Base-by-base conservation (phyloP, 2,797 vertebrate species). In the Acanthurus tractus region DNA sequence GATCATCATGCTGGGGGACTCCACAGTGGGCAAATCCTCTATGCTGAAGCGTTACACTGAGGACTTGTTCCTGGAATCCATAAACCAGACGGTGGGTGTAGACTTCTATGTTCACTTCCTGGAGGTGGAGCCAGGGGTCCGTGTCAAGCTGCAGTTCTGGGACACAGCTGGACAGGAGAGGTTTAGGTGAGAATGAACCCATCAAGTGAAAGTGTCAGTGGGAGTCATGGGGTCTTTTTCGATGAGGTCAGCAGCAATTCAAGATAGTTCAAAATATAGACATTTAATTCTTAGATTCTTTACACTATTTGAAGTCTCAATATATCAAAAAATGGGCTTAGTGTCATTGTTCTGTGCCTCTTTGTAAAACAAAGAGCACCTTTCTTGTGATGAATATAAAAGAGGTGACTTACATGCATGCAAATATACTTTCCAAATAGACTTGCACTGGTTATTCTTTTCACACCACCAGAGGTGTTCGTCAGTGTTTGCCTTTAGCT, bases 81-180 rank as follows among this genome's bases (percentile, higher is more conserved):
- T 95, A 75, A 95, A 96, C 70, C 92, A 96, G 91, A 98, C 96
- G 0, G 95, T 97, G 34, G 96, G 95, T 1, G 96, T 97, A 59
- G 96, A 97, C 69, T 97, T 97, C 86, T 97, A 95, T 0, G 95
- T 96, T 12, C 95, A 96, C 83, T 96, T 96, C 18, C 90, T 97
- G 93, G 96, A 97, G 85, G 93, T 96, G 83, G 95, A 96, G 79
- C 95, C 94, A 0, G 95, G 95, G 2, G 88, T 96, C 55, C 81
- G 83, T 13, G 86, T 97, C 80, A 97, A 97, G 86, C 88, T 97
- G 79, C 96, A 97, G 90, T 97, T 97, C 89, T 96, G 96, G 96
- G 96, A 97, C 91, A 97, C 96, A 0, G 96, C 96, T 0, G 97
- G 96, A 6, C 96, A 97, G 86, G 97, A 97, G 83, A 90, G 96